These are phyloP conservation scores for Malurus melanocephalus DNA, from an alignment of 2,113 vertebrate genomes.

Conservation along the genomic window DNA sequence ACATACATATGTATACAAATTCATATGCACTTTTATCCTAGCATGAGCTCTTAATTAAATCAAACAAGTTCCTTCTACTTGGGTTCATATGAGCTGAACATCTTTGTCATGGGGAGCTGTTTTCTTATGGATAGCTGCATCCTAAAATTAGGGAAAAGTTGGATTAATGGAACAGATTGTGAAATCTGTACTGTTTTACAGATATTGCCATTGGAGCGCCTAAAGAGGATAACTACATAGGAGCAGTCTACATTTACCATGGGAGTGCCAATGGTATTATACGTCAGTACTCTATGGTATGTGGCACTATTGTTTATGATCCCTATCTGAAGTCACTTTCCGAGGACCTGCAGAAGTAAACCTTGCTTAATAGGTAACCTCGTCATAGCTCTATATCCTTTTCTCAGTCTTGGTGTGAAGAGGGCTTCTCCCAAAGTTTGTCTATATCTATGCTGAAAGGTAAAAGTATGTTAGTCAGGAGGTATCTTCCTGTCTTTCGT, in stretches of 20 bases:
- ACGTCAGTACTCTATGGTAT: constrained; percentile 92
- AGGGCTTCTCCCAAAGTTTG: neutral
- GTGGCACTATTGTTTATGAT: neutral
- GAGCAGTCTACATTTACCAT: constrained; percentile 94
- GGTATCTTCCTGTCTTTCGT: neutral
- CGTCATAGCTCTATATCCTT: neutral
- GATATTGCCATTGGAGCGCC: constrained; percentile 94
- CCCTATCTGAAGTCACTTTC: neutral
- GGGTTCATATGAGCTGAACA: neutral
- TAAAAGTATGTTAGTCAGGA: neutral
- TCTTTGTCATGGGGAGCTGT: neutral
- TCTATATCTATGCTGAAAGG: neutral
- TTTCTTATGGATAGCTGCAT: neutral
- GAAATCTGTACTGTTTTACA: constrained; percentile 55
- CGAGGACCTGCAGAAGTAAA: neutral
- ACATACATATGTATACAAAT: neutral
- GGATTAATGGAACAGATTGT: neutral
- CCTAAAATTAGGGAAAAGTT: neutral
- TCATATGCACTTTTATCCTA: neutral
- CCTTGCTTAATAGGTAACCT: neutral
- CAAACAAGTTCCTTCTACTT: neutral
- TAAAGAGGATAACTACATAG: constrained; percentile 88
- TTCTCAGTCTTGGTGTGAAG: neutral
- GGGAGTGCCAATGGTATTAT: constrained; percentile 83
- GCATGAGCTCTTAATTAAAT: neutral